A percentile compares a stretch with the other conserved stretches of the same genome.
Conservation (phyloP, 2,113 vertebrate species). For the Thunnus thynnus region DNA sequence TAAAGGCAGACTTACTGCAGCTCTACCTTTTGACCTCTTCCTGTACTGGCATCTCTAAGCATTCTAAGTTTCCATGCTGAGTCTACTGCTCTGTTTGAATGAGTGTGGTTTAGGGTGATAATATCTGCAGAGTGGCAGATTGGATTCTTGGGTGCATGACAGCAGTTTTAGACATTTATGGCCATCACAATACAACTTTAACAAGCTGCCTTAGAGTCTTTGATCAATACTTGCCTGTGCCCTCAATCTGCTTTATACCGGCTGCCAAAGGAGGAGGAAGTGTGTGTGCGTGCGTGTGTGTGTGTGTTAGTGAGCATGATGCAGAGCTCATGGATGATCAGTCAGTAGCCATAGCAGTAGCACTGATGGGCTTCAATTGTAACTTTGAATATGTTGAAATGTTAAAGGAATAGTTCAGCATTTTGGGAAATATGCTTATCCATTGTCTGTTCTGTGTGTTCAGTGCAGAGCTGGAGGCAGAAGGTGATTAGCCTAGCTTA, state of each 20-base stretch:
- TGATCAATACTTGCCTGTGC: conserved; percentile 15
- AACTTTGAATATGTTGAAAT: not conserved
- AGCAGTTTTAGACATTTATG: conserved; percentile 54
- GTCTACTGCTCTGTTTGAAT: conserved; percentile 19
- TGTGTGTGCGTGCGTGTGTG: too few species aligned
- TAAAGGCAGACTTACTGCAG: conserved; percentile 12
- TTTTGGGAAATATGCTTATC: not conserved
- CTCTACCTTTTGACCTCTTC: conserved; percentile 38
- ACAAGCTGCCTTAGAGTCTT: conserved; percentile 36
- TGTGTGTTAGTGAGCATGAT: too few species aligned
- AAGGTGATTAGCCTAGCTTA: not conserved
- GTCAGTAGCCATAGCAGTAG: not conserved
- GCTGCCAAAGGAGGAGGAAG: not conserved
- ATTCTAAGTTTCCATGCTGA: conserved; percentile 42
- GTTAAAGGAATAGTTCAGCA: not conserved
- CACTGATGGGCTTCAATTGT: not conserved
- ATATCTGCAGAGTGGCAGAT: conserved; percentile 23
- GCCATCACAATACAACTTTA: conserved; percentile 58
- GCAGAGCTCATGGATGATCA: not conserved
- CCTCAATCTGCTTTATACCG: conserved; percentile 16
- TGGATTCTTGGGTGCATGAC: conserved; percentile 6
- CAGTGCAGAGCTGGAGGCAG: not conserved
- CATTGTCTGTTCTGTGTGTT: not conserved
- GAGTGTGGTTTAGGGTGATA: conserved; percentile 21
- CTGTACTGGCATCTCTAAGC: conserved; percentile 18